Evolutionary conservation across 2,888 invertebrate species (phyloP).

Genomic region (Drepana falcataria): DNA sequence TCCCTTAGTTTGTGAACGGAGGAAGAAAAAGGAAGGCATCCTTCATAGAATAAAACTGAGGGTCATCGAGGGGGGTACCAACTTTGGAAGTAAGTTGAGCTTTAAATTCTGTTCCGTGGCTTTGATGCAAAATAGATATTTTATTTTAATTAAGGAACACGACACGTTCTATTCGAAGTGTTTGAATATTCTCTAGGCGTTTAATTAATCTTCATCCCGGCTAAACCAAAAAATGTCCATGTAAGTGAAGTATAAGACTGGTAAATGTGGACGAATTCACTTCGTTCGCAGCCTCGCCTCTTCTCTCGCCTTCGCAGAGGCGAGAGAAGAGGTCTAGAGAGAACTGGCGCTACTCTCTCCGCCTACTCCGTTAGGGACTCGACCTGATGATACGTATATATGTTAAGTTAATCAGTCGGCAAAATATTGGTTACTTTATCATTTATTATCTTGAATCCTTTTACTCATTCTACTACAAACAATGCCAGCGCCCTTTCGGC

Average conservation of each 20-base stretch:
- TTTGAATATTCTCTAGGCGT: neutral
- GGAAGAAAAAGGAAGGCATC: constrained; percentile 45
- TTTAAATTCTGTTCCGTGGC: neutral
- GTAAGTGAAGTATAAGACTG: too few species aligned
- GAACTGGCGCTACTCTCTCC: too few species aligned
- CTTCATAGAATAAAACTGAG: constrained; percentile 59
- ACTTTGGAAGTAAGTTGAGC: constrained; percentile 61
- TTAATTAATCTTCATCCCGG: neutral
- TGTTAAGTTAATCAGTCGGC: too few species aligned
- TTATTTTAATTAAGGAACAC: too few species aligned
- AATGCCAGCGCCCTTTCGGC: constrained; percentile 58
- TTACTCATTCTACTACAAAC: neutral
- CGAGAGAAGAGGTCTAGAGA: too few species aligned
- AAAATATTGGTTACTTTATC: too few species aligned
- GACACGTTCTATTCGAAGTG: neutral
- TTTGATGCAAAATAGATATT: neutral
- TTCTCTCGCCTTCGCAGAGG: too few species aligned
- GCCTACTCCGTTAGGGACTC: too few species aligned
- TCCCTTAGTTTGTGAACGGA: constrained; percentile 40
- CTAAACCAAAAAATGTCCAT: neutral
- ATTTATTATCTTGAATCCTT: too few species aligned
- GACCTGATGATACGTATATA: too few species aligned
- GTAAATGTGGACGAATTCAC: too few species aligned
- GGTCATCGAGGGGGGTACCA: constrained; percentile 63
- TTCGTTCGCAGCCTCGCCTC: too few species aligned